Percentiles rank a stretch among this genome's conserved stretches.
phyloP scores from a whole-genome alignment of 2,113 vertebrate genomes.

The Lamprologus speciosus region DNA sequence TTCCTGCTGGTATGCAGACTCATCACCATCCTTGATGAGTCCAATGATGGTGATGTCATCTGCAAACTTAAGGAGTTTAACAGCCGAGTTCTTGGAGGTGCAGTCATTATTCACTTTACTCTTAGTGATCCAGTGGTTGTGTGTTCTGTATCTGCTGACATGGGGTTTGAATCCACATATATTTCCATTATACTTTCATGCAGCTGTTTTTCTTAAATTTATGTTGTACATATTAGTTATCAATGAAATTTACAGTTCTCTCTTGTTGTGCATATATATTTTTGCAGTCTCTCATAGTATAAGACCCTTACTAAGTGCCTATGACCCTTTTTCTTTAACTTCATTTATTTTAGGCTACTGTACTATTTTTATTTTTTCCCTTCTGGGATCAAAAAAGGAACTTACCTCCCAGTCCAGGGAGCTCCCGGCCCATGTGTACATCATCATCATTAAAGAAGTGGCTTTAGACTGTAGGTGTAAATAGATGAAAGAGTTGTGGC shows the following conservation, averaged over 20 bases:
- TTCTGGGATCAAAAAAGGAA: not conserved
- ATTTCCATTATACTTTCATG: not conserved
- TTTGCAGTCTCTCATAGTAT: not conserved
- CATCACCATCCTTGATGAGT: not conserved
- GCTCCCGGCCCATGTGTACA: not conserved
- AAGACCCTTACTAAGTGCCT: not conserved
- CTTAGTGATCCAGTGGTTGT: not conserved
- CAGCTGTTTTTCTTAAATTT: not conserved
- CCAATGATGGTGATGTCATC: rapidly evolving
- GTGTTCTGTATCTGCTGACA: not conserved
- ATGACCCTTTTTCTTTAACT: rapidly evolving
- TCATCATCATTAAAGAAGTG: not conserved
- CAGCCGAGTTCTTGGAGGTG: not conserved
- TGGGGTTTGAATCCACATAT: not conserved
- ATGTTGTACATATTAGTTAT: not conserved
- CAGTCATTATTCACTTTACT: not conserved
- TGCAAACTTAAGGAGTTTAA: not conserved
- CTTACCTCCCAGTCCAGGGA: not conserved
- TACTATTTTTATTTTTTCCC: not conserved
- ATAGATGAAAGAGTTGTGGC: not conserved
- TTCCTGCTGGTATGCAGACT: not conserved
- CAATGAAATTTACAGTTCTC: not conserved
- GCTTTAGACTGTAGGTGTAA: not conserved
- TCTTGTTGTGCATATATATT: not conserved
- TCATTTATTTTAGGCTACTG: not conserved